Percentiles rank a stretch among this genome's conserved stretches.
phyloP scores from a whole-genome alignment of 2,797 vertebrate genomes.

The Spatula versicolor region DNA sequence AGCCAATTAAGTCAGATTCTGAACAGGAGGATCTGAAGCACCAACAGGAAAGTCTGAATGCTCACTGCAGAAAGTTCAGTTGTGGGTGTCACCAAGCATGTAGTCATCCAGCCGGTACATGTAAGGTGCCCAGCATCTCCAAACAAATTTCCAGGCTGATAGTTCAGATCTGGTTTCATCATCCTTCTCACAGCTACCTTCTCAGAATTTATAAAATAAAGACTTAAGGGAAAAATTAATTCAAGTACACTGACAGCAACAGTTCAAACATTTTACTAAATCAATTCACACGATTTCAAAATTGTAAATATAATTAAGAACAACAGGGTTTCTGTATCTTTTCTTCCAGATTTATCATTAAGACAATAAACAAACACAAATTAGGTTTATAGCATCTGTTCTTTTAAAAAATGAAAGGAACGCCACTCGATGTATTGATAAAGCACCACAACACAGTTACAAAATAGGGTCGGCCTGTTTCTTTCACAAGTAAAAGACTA shows the following conservation, averaged over 20 bases:
- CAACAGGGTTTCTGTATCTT: slow-evolving; percentile 72
- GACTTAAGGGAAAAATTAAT: slow-evolving; percentile 20
- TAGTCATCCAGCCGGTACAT: neutral
- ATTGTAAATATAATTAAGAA: slow-evolving; percentile 84
- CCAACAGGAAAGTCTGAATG: neutral
- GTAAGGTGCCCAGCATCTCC: neutral
- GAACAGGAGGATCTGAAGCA: neutral
- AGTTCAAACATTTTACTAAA: slow-evolving; percentile 89
- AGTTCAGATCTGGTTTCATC: neutral
- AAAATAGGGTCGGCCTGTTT: slow-evolving; percentile 76
- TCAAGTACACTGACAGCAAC: slow-evolving; percentile 73
- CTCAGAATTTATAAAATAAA: neutral
- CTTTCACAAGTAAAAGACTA: slow-evolving; percentile 76
- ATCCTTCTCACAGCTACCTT: neutral
- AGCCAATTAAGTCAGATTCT: neutral
- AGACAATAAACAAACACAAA: slow-evolving; percentile 86
- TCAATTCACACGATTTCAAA: slow-evolving; percentile 89
- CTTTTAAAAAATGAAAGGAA: slow-evolving; percentile 76
- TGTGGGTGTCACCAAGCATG: rapidly evolving
- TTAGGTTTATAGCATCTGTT: slow-evolving; percentile 77
- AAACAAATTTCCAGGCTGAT: rapidly evolving
- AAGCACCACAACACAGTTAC: slow-evolving; percentile 85
- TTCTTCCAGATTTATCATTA: slow-evolving; percentile 80
- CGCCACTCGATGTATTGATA: slow-evolving; percentile 75
- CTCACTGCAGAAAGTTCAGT: neutral